A percentile compares a stretch with the other conserved stretches of the same genome.
Evolutionary conservation across 2,888 invertebrate species (phyloP).

Genomic region (Autographa pulchrina): DNA sequence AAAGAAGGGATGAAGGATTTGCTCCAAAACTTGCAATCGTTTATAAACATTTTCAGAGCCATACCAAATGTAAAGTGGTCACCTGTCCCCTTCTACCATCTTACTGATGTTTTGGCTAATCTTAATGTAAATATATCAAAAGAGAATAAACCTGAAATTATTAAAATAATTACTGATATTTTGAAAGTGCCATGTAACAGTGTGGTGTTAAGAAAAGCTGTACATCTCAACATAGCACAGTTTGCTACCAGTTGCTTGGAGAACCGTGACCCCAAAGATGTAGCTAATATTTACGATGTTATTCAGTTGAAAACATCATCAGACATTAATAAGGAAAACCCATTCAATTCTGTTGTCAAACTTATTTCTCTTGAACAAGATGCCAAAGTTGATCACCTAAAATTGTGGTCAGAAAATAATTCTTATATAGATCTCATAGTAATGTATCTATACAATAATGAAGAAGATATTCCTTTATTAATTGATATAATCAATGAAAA

Average conservation of each 20-base stretch:
- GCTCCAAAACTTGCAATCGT: slow-evolving; percentile 61
- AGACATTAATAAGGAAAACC: slow-evolving; percentile 49
- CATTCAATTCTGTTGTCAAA: slow-evolving; percentile 59
- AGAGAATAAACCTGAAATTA: slow-evolving; percentile 43
- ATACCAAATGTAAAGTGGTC: slow-evolving; percentile 78
- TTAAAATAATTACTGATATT: slow-evolving; percentile 65
- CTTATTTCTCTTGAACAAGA: slow-evolving; percentile 53
- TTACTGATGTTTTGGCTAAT: slow-evolving; percentile 71
- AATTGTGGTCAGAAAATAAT: slow-evolving; percentile 60
- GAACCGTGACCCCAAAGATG: slow-evolving; percentile 69
- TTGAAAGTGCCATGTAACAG: slow-evolving; percentile 79
- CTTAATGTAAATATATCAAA: slow-evolving; percentile 46
- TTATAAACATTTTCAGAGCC: slow-evolving; percentile 69
- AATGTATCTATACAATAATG: slow-evolving; percentile 68
- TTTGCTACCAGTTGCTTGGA: slow-evolving; percentile 72
- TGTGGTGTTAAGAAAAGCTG: slow-evolving; percentile 76
- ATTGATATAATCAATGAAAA: slow-evolving; percentile 66
- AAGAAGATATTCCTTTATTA: slow-evolving; percentile 62
- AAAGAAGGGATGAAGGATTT: slow-evolving; percentile 63
- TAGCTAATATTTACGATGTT: slow-evolving; percentile 64
- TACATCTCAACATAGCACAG: slow-evolving; percentile 71
- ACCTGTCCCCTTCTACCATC: slow-evolving; percentile 78
- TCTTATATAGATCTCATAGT: slow-evolving; percentile 71
- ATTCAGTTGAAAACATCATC: slow-evolving; percentile 60
- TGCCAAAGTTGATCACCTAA: slow-evolving; percentile 62